Evolutionary conservation across 2,797 vertebrate species (phyloP).

Genomic region (Malurus leucopterus): DNA sequence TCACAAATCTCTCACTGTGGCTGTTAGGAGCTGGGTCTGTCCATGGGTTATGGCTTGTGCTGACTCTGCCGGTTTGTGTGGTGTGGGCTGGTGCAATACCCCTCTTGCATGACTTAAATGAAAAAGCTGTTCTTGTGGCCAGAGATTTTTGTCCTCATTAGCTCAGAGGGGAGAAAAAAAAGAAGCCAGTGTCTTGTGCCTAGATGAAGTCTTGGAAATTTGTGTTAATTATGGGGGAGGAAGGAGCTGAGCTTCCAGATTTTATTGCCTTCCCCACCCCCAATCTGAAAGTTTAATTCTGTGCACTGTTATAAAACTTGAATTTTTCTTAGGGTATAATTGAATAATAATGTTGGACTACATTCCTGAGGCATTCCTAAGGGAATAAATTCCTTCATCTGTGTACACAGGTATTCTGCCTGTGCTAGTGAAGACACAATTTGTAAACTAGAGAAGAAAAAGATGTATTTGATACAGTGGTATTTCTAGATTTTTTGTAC

Average conservation of each 20-base stretch:
- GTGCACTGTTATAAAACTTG: background rate
- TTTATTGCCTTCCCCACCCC: background rate
- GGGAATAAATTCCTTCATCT: background rate
- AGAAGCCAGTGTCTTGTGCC: background rate
- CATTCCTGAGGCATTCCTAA: background rate
- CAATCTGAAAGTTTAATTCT: constrained; percentile 11
- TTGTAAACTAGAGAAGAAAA: background rate
- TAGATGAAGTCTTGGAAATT: background rate
- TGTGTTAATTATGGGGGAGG: constrained; percentile 3
- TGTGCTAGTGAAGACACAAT: background rate
- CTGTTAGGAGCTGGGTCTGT: background rate
- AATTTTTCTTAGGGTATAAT: constrained; percentile 17
- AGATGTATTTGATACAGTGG: background rate
- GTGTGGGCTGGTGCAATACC: background rate
- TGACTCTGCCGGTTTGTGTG: background rate
- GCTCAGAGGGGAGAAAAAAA: accelerated
- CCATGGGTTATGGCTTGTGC: background rate
- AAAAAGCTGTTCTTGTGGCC: background rate
- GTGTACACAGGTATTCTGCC: background rate
- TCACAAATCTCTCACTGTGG: background rate
- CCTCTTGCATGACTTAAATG: background rate
- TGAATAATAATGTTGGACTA: constrained; percentile 10
- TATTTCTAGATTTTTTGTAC: background rate
- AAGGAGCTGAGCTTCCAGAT: background rate
- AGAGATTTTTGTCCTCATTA: background rate